phyloP scores from a whole-genome alignment of 2,113 vertebrate genomes.

The Ochotona princeps region DNA sequence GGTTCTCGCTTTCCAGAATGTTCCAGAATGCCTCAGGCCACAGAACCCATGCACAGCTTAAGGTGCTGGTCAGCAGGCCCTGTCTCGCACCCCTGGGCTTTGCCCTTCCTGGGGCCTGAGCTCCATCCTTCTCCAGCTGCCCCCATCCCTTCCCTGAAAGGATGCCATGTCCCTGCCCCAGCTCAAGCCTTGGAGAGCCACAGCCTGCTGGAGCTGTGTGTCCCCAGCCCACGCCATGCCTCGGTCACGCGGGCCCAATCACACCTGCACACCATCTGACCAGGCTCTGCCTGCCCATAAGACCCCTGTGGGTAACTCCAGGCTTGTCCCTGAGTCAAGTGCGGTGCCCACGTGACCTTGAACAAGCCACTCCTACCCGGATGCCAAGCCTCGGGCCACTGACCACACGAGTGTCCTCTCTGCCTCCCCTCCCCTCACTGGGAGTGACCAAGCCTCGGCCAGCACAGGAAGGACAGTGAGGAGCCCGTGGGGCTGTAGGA shows the following conservation, averaged over 20 bases:
- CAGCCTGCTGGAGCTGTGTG: no score
- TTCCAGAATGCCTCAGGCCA: neutral
- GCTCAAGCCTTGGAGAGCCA: neutral
- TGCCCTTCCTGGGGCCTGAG: neutral
- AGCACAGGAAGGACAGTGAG: neutral
- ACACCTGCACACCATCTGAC: neutral
- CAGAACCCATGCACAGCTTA: neutral
- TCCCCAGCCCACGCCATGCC: no score
- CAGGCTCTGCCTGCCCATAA: neutral
- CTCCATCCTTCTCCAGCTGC: neutral
- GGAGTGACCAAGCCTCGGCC: neutral
- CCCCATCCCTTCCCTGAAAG: neutral
- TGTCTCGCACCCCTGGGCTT: neutral
- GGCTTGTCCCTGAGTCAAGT: neutral
- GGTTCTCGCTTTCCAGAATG: neutral
- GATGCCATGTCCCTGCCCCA: neutral
- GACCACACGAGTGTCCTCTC: neutral
- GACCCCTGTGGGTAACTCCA: neutral
- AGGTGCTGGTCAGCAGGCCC: neutral
- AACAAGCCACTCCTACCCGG: neutral
- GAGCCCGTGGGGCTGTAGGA: neutral
- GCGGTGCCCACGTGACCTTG: neutral
- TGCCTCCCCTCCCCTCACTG: neutral
- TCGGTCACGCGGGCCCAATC: no score
- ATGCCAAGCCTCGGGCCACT: neutral